Evolutionary conservation across 1,140 invertebrate species (phyloP).

Genomic region (Tigriopus japonicus): DNA sequence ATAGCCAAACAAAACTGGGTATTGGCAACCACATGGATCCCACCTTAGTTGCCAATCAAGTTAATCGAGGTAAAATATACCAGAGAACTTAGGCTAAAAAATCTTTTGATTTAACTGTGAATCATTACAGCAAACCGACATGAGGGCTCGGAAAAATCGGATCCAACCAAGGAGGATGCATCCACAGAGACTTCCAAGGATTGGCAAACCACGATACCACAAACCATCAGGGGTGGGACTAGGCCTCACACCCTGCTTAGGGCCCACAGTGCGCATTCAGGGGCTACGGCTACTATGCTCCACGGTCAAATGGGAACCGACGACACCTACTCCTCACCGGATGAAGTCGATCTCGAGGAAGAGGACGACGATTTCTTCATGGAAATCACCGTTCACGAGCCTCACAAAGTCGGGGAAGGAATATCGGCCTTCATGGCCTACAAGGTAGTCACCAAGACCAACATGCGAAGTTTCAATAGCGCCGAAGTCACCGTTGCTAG

Average conservation of each 20-base stretch:
- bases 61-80: no score
- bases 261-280: not conserved
- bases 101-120: not conserved
- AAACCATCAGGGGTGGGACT: not conserved
- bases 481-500: conserved; percentile 64
- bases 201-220: not conserved
- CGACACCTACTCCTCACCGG: not conserved
- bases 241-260: not conserved
- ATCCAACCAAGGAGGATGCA: not conserved
- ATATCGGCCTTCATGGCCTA: conserved; percentile 94
- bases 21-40: no score
- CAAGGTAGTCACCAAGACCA: conserved; percentile 66
- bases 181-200: not conserved
- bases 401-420: conserved; percentile 90
- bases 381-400: conserved; percentile 55
- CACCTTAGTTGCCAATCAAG: no score
- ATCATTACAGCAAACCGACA: not conserved
- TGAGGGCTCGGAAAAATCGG: not conserved
- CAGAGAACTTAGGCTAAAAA: no score
- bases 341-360: not conserved
- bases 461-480: conserved; percentile 61
- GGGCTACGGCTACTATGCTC: no score
- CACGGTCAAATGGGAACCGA: no score
- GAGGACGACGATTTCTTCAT: not conserved
- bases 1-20: no score